These are phyloP conservation scores for Anadara kagoshimensis DNA, from an alignment of 1,140 invertebrate genomes.

Conservation along the genomic window DNA sequence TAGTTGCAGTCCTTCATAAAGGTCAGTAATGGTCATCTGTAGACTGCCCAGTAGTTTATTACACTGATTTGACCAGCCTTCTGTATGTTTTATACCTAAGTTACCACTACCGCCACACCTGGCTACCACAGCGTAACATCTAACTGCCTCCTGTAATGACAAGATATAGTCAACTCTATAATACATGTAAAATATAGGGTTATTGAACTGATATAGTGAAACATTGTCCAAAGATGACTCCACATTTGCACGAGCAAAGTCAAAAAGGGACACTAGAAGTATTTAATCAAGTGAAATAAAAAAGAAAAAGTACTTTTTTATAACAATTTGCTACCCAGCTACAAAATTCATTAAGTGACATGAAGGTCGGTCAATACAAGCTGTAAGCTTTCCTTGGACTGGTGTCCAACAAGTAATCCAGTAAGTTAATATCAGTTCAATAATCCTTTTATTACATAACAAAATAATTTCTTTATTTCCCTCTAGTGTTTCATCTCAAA, in stretches of 20 bases:
- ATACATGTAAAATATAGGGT: background rate
- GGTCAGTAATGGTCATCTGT: background rate
- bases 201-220: too few relatives aligned
- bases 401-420: too few relatives aligned
- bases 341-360: too few relatives aligned
- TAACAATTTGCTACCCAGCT: too few relatives aligned
- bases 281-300: too few relatives aligned
- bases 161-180: background rate
- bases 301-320: too few relatives aligned
- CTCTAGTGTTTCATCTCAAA: too few relatives aligned
- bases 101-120: conserved; percentile 32
- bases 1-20: conserved; percentile 38
- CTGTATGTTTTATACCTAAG: conserved; percentile 36
- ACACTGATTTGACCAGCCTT: conserved; percentile 36
- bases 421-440: too few relatives aligned
- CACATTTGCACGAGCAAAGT: background rate
- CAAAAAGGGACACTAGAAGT: background rate
- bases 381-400: too few relatives aligned
- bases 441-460: too few relatives aligned
- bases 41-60: conserved; percentile 27
- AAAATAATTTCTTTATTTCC: too few relatives aligned
- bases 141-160: conserved; percentile 15
- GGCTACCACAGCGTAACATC: conserved; percentile 26
- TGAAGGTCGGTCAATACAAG: too few relatives aligned
- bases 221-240: background rate